Conservation (phyloP, 2,888 invertebrate species). For the Lydus trimaculatus region DNA sequence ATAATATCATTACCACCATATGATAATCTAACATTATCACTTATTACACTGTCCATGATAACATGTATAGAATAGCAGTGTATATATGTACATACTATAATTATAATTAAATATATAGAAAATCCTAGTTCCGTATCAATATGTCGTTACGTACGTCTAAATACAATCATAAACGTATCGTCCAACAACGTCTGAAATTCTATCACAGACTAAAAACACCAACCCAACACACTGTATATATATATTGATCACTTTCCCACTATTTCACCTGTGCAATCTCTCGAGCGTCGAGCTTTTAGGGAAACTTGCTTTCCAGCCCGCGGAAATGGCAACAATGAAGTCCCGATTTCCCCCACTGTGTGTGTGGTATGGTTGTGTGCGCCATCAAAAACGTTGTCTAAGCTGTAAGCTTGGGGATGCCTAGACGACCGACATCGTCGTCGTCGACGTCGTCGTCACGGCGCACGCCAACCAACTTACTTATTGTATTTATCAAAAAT, state of each 20-base stretch:
- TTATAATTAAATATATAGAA: background rate
- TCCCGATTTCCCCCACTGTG: slow-evolving; percentile 33
- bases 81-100: background rate
- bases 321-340: slow-evolving; percentile 43
- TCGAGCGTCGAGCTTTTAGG: slow-evolving; percentile 32
- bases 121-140: background rate
- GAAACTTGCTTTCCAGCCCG: slow-evolving; percentile 35
- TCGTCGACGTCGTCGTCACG: slow-evolving; percentile 19
- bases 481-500: slow-evolving; percentile 38
- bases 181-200: background rate
- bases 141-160: background rate
- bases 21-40: slow-evolving; percentile 23
- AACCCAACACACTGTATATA: slow-evolving; percentile 39
- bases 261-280: slow-evolving; percentile 46
- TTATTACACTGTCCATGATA: slow-evolving; percentile 28
- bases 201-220: slow-evolving; percentile 20
- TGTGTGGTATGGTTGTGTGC: slow-evolving; percentile 1
- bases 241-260: slow-evolving; percentile 49
- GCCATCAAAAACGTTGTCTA: slow-evolving; percentile 17
- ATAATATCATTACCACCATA: slow-evolving; percentile 23
- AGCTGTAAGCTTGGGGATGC: slow-evolving; percentile 39
- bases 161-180: background rate
- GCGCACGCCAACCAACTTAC: slow-evolving; percentile 28
- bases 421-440: slow-evolving; percentile 37
- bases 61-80: background rate